These are phyloP conservation scores for Camponotus pennsylvanicus DNA, from an alignment of 1,140 invertebrate genomes.

Conservation along the genomic window DNA sequence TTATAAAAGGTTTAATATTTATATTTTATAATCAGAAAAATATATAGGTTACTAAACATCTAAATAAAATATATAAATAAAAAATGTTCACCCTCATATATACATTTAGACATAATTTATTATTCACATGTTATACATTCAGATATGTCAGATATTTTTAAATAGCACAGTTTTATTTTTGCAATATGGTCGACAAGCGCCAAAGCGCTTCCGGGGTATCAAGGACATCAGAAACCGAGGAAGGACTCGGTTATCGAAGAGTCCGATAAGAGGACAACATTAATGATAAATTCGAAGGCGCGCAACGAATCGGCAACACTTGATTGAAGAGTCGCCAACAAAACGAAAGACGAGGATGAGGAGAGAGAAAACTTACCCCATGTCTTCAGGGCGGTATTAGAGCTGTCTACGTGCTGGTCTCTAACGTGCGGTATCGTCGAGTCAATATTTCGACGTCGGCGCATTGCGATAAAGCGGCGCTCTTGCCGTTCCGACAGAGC, in stretches of 20 bases:
- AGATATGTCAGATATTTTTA: neutral
- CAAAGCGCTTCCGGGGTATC: neutral
- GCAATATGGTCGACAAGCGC: neutral
- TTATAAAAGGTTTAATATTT: neutral
- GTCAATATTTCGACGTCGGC: slow-evolving; percentile 65
- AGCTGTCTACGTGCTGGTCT: slow-evolving; percentile 48
- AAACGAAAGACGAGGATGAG: slow-evolving; percentile 33
- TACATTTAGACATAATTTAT: neutral
- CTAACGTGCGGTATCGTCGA: slow-evolving; percentile 45
- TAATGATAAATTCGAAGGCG: neutral
- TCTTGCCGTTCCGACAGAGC: slow-evolving; percentile 29
- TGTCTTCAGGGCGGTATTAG: slow-evolving; percentile 59
- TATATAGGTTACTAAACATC: neutral
- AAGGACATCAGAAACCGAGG: neutral
- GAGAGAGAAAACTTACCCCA: slow-evolving; percentile 63
- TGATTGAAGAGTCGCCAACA: neutral
- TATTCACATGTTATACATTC: too few relatives aligned
- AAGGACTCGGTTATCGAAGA: neutral
- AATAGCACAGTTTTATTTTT: slow-evolving; percentile 3
- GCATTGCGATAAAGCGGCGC: slow-evolving; percentile 26
- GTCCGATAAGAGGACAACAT: neutral
- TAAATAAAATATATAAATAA: neutral
- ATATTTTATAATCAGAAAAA: neutral
- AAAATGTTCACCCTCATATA: neutral
- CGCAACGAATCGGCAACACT: neutral